Percentiles rank a stretch among this genome's conserved stretches.
phyloP scores from a whole-genome alignment of 2,113 vertebrate genomes.

The Dasyornis broadbenti region DNA sequence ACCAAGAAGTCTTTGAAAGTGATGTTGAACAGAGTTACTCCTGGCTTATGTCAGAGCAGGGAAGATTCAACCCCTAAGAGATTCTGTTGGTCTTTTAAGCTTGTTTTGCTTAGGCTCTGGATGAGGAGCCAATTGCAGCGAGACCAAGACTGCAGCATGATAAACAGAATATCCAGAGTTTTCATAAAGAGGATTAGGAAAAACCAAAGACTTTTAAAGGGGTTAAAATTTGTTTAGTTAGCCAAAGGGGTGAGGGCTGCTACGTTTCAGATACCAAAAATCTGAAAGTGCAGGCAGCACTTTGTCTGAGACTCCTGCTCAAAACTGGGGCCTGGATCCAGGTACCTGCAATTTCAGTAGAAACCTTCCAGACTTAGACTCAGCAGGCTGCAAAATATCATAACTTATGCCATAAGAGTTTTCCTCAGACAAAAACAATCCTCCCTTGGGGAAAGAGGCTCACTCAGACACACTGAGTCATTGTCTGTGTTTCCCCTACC shows the following conservation, averaged over 20 bases:
- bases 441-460: neutral
- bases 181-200: neutral
- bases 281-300: neutral
- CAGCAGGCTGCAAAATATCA: neutral
- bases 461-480: neutral
- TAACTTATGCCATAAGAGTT: neutral
- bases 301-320: neutral
- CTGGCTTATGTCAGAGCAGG: neutral
- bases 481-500: neutral
- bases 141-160: neutral
- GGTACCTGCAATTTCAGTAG: neutral
- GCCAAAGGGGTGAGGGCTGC: neutral
- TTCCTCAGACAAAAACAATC: neutral
- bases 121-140: neutral
- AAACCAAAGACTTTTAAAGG: neutral
- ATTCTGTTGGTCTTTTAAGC: neutral
- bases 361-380: neutral
- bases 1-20: neutral
- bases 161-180: neutral
- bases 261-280: neutral
- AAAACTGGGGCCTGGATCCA: neutral
- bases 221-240: neutral
- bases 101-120: neutral
- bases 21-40: neutral
- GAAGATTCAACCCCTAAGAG: neutral